Percentiles rank a stretch among this genome's conserved stretches.
Evolutionary conservation across 2,797 vertebrate species (phyloP).

Genomic region (Leucoraja ocellata): DNA sequence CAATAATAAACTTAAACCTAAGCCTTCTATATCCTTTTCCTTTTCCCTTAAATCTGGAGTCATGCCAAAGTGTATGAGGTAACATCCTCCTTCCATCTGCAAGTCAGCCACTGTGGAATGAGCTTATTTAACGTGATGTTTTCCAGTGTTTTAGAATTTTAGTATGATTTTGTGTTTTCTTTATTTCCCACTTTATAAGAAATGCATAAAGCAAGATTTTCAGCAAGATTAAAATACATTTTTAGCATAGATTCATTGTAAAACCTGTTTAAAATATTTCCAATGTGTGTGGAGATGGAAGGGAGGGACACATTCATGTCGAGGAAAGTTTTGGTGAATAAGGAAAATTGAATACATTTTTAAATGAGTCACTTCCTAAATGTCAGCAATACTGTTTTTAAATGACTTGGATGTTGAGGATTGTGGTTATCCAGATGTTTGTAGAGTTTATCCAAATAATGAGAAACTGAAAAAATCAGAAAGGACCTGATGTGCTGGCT

Average conservation of each 20-base stretch:
- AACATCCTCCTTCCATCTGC: slow-evolving; percentile 12
- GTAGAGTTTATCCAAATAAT: not conserved
- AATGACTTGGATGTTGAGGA: not conserved
- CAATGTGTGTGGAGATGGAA: not conserved
- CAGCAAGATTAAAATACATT: not conserved
- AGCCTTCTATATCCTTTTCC: not conserved
- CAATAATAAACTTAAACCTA: too few relatives aligned
- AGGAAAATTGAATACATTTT: not conserved
- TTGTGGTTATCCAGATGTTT: not conserved
- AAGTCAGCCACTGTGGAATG: not conserved
- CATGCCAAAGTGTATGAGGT: slow-evolving; percentile 21
- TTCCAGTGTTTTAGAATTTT: not conserved
- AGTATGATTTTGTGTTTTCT: not conserved
- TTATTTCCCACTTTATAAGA: not conserved
- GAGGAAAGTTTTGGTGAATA: not conserved
- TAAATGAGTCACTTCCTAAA: not conserved
- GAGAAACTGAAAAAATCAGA: not conserved
- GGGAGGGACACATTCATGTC: not conserved
- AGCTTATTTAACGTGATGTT: not conserved
- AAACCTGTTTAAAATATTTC: not conserved
- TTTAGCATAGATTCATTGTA: not conserved
- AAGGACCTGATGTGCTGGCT: not conserved
- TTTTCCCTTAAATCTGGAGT: slow-evolving; percentile 8
- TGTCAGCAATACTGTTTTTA: not conserved
- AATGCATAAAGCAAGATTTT: not conserved